A percentile compares a stretch with the other conserved stretches of the same genome.
Conservation (phyloP, 2,888 invertebrate genomes). For the Oscheius sp. region DNA sequence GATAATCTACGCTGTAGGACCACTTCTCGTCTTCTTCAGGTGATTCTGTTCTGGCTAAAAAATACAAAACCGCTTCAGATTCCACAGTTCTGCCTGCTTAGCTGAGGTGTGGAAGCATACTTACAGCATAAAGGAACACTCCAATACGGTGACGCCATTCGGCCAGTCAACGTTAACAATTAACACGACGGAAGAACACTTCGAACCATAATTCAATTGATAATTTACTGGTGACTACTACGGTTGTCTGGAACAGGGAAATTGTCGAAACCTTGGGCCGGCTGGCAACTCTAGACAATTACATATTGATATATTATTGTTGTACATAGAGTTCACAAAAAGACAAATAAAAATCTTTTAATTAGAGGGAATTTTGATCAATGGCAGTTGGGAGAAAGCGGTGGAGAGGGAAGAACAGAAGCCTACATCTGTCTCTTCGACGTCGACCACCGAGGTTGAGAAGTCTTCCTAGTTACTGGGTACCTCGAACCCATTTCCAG, state of each 20-base stretch:
- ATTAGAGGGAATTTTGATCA: too few relatives aligned
- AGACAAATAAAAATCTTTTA: neutral
- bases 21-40: slow-evolving; percentile 70
- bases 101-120: slow-evolving; percentile 65
- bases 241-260: neutral
- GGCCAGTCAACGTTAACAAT: slow-evolving; percentile 22
- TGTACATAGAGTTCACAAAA: slow-evolving; percentile 14
- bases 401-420: too few relatives aligned
- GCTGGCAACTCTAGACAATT: too few relatives aligned
- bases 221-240: neutral
- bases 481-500: too few relatives aligned
- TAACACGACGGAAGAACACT: slow-evolving; percentile 15
- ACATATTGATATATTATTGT: neutral
- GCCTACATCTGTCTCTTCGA: too few relatives aligned
- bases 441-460: too few relatives aligned
- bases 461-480: too few relatives aligned
- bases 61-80: slow-evolving; percentile 38
- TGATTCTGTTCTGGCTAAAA: slow-evolving; percentile 28
- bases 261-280: too few relatives aligned
- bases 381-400: too few relatives aligned
- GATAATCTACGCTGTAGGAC: slow-evolving; percentile 68
- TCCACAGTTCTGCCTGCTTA: slow-evolving; percentile 62
- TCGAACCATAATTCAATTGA: neutral
- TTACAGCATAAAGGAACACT: slow-evolving; percentile 50
- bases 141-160: slow-evolving; percentile 14